Evolutionary conservation across 2,797 vertebrate species (phyloP), one percentile per base, ranked within the genome.

Genomic region (Eidolon dupreanum): DNA sequence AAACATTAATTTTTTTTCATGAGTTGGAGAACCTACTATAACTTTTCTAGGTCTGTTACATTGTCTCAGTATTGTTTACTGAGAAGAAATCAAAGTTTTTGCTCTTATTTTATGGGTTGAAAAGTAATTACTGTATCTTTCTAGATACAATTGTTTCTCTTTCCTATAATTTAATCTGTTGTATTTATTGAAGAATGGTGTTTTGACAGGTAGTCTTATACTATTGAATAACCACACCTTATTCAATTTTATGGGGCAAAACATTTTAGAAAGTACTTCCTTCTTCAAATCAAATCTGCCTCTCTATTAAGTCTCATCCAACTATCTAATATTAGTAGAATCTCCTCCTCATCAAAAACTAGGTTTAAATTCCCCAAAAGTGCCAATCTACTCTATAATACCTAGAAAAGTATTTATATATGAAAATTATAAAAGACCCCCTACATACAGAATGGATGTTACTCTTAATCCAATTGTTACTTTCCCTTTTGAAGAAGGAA

Each of bases 401-500:
- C 63, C 51, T 78, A 73, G 65, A 55, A 41, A 86, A 82, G 26
- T 79, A 71, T 49, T 87, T 55, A 68, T 75, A 49, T 61, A 36
- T 53, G 41, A 84, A 92, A 94, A 68, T 22, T 38, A 75, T 28
- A 78, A 24, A 38, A n/a, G 33, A 74, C 4, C 10, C 66, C 46
- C 68, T 81, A 5, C 70, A 74, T 38, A 12, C 36, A 83, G 15
- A 78, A 59, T 78, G 28, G 57, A 15, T 22, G 22, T 85, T 78
- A 81, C 36, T 88, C 73, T 55, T 46, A 70, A 84, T 36, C 46
- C 17, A 71, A 84, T 88, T 53, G 33, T 84, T 41, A 84, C 63
- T 88, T 94, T 85, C 33, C 89, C 68, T 93, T 11, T 82, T 85
- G 51, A 77, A 88, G 46, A 79, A 33, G 82, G 71, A 96, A 95